Percentiles rank a stretch among this genome's conserved stretches.
phyloP scores from a whole-genome alignment of 2,113 vertebrate species.

The Pterocles gutturalis region DNA sequence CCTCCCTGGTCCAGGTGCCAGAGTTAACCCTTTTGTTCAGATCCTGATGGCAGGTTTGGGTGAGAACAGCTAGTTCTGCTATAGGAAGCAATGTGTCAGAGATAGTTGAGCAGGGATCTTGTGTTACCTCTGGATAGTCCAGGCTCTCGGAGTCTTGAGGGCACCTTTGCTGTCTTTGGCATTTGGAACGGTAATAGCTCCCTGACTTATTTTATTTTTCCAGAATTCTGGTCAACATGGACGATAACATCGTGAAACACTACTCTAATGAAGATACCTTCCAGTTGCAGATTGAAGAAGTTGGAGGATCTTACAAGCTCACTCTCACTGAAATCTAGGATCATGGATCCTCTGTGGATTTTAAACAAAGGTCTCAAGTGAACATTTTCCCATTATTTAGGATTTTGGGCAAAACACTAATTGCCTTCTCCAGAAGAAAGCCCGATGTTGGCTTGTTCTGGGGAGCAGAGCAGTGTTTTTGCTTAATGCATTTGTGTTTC shows the following conservation, averaged over 20 bases:
- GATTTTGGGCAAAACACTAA: conserved; percentile 1
- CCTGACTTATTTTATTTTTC: neutral
- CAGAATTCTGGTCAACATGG: conserved; percentile 98
- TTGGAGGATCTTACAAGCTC: conserved; percentile 89
- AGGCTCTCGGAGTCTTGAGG: neutral
- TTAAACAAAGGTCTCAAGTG: conserved; percentile 10
- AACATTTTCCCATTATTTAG: neutral
- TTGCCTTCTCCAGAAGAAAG: neutral
- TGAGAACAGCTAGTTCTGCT: neutral
- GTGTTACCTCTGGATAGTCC: neutral
- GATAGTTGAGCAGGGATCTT: neutral
- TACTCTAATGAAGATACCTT: conserved; percentile 99
- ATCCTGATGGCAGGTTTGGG: neutral
- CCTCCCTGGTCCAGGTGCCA: neutral
- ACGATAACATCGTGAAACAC: conserved; percentile 98
- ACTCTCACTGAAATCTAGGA: conserved; percentile 95
- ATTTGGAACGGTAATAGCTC: neutral
- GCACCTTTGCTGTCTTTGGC: neutral
- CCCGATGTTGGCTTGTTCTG: conserved; percentile 34
- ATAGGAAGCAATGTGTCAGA: neutral
- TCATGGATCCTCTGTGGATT: neutral
- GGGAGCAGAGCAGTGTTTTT: conserved; percentile 35
- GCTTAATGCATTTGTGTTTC: conserved; percentile 3
- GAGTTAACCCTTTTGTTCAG: neutral
- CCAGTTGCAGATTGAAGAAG: conserved; percentile 94